phyloP scores from a whole-genome alignment of 2,797 vertebrate species.

The Tympanoctomys barrerae region DNA sequence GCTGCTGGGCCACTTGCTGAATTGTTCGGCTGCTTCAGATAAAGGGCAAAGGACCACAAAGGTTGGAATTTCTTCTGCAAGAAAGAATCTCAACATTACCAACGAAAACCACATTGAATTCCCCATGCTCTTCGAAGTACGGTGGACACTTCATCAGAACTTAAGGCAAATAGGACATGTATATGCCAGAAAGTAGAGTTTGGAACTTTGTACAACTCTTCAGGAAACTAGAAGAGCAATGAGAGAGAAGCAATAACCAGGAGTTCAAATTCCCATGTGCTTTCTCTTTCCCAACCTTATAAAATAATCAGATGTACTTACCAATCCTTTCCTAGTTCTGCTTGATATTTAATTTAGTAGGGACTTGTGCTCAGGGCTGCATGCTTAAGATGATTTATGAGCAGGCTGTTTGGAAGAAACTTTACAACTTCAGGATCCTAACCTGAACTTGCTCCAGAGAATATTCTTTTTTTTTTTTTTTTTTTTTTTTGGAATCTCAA shows the following conservation, averaged over 20 bases:
- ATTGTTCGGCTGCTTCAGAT: neutral
- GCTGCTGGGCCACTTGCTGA: neutral
- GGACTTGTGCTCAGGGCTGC: conserved; percentile 77
- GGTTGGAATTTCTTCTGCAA: conserved; percentile 19
- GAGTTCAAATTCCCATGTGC: conserved; percentile 54
- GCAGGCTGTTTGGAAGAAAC: conserved; percentile 67
- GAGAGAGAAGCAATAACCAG: conserved; percentile 71
- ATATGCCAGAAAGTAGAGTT: neutral
- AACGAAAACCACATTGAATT: conserved; percentile 21
- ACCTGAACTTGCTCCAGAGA: conserved; percentile 70
- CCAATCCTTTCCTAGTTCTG: conserved; percentile 75
- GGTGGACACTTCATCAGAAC: neutral
- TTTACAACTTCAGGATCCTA: conserved; percentile 74
- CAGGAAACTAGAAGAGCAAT: conserved; percentile 29
- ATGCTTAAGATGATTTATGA: conserved; percentile 85
- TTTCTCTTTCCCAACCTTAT: conserved; percentile 61
- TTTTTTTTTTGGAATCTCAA: conserved; percentile 63
- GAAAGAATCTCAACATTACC: neutral
- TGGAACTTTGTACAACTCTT: conserved; percentile 61
- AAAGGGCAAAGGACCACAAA: neutral
- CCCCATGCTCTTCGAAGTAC: neutral
- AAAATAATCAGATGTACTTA: conserved; percentile 81
- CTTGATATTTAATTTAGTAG: conserved; percentile 84
- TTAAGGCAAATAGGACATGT: neutral
- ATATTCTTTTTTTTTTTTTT: conserved; percentile 56